Evolutionary conservation across 2,888 invertebrate genomes (phyloP).

Genomic region (Mesorhabditis sp.): DNA sequence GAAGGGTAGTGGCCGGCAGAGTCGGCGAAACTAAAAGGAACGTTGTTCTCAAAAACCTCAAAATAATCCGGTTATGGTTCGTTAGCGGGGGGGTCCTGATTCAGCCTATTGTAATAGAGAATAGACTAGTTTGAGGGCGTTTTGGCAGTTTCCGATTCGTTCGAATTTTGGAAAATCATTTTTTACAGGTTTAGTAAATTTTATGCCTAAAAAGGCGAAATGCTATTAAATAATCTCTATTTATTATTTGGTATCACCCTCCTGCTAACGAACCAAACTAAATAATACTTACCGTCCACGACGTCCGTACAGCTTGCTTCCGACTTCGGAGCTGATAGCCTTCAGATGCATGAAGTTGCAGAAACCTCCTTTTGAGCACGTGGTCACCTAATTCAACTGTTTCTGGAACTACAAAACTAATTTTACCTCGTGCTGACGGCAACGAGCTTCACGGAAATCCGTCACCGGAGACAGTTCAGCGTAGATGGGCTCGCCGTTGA

Average conservation of each 20-base stretch:
- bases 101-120: neutral
- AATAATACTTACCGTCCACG: conserved; percentile 16
- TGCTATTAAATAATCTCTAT: too few relatives aligned
- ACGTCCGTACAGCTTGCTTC: conserved; percentile 36
- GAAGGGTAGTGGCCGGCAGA: conserved; percentile 44
- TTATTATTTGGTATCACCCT: neutral
- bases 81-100: neutral
- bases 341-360: conserved; percentile 99
- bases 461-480: conserved; percentile 97
- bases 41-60: neutral
- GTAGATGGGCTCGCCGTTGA: conserved; percentile 93
- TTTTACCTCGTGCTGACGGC: conserved; percentile 89
- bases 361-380: conserved; percentile 93
- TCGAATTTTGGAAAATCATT: too few relatives aligned
- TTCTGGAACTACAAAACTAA: conserved; percentile 2
- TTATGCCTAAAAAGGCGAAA: too few relatives aligned
- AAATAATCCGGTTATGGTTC: neutral
- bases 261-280: neutral
- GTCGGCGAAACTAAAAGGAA: conserved; percentile 22
- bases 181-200: too few relatives aligned
- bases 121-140: neutral
- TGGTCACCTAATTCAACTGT: conserved; percentile 17
- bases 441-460: conserved; percentile 97
- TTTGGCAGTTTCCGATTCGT: too few relatives aligned
- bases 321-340: conserved; percentile 69